These are phyloP conservation scores for Diabrotica undecimpunctata DNA, from an alignment of 1,140 invertebrate genomes.

Conservation along the genomic window DNA sequence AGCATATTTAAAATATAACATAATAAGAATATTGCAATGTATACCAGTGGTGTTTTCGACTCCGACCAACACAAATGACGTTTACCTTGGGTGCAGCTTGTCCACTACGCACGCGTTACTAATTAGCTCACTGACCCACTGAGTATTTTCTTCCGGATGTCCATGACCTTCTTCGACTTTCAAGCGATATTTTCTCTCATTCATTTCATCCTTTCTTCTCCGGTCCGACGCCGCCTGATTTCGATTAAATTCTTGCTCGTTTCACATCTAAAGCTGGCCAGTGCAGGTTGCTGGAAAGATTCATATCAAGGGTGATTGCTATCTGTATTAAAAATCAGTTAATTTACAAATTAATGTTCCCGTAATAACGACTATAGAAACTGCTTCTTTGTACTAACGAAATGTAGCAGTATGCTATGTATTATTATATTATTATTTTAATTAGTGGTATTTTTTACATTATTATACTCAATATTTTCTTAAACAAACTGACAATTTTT, in stretches of 20 bases:
- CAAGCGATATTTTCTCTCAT: constrained; percentile 17
- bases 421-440: no score
- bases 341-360: no score
- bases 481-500: no score
- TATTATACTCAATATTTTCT: no score
- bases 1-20: neutral
- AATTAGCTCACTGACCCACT: constrained; percentile 32
- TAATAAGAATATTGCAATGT: no score
- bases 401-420: no score
- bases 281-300: constrained; percentile 5
- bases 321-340: neutral
- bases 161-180: constrained; percentile 25
- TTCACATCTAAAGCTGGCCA: constrained; percentile 6
- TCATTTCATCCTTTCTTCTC: constrained; percentile 12
- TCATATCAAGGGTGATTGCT: neutral
- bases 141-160: constrained; percentile 25
- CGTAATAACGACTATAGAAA: no score
- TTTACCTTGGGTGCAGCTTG: no score
- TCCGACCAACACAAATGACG: no score
- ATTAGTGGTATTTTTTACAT: no score
- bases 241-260: constrained; percentile 8
- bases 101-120: constrained; percentile 11
- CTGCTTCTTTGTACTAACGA: no score
- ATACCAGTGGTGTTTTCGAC: no score
- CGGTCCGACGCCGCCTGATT: constrained; percentile 13